Conservation (phyloP, 2,797 vertebrate genomes). For the Etheostoma perlongum region DNA sequence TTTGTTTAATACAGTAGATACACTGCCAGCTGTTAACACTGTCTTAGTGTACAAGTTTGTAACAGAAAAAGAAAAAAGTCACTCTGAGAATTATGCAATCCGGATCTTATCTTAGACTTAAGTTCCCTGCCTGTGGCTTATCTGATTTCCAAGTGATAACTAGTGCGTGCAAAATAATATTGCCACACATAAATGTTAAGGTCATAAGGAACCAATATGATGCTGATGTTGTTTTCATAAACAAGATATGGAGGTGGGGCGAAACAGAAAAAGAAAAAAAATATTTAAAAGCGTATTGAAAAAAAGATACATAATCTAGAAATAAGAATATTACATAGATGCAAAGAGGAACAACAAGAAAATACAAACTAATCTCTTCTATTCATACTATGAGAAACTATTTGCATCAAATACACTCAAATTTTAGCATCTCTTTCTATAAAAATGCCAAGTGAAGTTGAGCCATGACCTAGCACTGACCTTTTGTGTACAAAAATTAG, state of each 20-base stretch:
- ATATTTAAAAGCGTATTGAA: not conserved
- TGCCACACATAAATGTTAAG: slow-evolving; percentile 20
- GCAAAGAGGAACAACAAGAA: not conserved
- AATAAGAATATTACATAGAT: not conserved
- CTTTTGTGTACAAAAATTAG: slow-evolving; percentile 57
- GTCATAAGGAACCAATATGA: slow-evolving; percentile 26
- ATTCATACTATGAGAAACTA: not conserved
- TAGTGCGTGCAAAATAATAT: slow-evolving; percentile 15
- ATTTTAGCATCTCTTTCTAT: not conserved
- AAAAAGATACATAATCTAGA: not conserved
- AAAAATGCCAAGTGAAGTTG: slow-evolving; percentile 13
- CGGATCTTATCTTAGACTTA: slow-evolving; percentile 29
- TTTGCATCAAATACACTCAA: not conserved
- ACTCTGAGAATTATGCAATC: slow-evolving; percentile 16
- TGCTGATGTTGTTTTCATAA: slow-evolving; percentile 20
- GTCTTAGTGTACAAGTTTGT: not conserved
- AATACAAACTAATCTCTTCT: not conserved
- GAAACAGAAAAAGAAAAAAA: not conserved
- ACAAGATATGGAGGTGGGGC: slow-evolving; percentile 3
- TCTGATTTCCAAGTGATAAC: slow-evolving; percentile 29
- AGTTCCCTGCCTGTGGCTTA: slow-evolving; percentile 29
- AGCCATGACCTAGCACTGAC: slow-evolving; percentile 56
- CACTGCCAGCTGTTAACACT: slow-evolving; percentile 6
- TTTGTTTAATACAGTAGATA: not conserved
- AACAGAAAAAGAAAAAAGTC: slow-evolving; percentile 13